These are phyloP conservation scores for Myotis pilosus DNA, from an alignment of 2,797 vertebrate species.

Conservation along the genomic window DNA sequence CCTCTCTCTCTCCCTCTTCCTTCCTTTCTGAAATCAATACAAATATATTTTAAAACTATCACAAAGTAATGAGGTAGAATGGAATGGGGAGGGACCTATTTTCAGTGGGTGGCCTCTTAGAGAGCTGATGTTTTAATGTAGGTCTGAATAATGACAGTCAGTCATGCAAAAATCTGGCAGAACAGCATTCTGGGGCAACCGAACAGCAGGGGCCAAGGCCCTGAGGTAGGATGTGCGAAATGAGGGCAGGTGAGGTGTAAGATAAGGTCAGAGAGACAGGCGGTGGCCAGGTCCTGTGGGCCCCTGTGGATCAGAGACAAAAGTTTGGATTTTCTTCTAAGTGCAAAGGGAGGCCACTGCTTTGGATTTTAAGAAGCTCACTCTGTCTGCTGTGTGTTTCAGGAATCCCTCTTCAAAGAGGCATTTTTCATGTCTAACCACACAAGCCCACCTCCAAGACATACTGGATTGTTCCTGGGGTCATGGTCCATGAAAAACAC, in stretches of 20 bases:
- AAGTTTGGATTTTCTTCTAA: not conserved
- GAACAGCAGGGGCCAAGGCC: not conserved
- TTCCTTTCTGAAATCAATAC: no score
- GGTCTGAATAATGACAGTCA: not conserved
- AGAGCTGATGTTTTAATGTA: not conserved
- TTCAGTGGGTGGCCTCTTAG: not conserved
- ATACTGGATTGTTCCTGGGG: not conserved
- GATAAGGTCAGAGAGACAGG: no score
- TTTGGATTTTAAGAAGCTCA: not conserved
- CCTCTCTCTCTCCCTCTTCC: no score
- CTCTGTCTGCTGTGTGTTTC: not conserved
- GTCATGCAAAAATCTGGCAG: not conserved
- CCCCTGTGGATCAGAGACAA: no score
- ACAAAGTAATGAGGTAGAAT: not conserved
- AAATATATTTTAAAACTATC: not conserved
- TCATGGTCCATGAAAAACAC: not conserved
- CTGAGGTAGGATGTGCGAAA: no score
- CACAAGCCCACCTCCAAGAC: not conserved
- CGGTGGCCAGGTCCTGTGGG: no score
- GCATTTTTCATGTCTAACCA: not conserved
- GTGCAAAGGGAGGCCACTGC: not conserved
- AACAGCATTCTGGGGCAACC: not conserved
- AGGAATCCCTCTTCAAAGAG: not conserved
- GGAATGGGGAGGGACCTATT: not conserved
- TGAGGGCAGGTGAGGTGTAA: no score